Conservation (phyloP, 2,797 vertebrate species). For the Nyctalus aviator region DNA sequence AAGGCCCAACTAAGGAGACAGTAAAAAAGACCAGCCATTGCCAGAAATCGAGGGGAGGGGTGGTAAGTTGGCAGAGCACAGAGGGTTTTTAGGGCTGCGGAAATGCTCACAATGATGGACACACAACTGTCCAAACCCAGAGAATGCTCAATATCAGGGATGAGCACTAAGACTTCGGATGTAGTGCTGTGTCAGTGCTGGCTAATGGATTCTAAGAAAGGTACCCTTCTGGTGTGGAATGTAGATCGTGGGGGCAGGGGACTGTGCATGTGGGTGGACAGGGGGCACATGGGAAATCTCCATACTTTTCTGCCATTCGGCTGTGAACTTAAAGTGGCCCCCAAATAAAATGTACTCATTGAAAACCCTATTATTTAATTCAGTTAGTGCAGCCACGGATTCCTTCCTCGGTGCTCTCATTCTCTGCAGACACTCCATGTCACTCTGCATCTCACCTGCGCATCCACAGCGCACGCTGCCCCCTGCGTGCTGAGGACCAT, state of each 20-base stretch:
- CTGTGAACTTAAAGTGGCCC: not conserved
- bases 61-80: not conserved
- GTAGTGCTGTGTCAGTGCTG: not conserved
- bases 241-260: too few species aligned
- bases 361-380: not conserved
- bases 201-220: not conserved
- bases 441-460: not conserved
- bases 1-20: not conserved
- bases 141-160: not conserved
- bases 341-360: not conserved
- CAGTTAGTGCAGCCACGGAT: too few species aligned
- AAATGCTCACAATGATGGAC: too few species aligned
- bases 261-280: too few species aligned
- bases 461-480: rapidly evolving
- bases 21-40: not conserved
- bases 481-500: not conserved
- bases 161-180: not conserved
- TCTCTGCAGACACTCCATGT: not conserved
- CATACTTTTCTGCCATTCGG: not conserved
- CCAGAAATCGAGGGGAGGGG: too few species aligned
- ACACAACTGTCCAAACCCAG: not conserved
- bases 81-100: not conserved
- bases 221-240: not conserved
- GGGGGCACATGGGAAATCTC: not conserved
- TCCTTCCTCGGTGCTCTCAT: not conserved